Percentiles rank a stretch among this genome's conserved stretches.
phyloP scores from a whole-genome alignment of 1,140 invertebrate genomes.

The Orchesella cincta region DNA sequence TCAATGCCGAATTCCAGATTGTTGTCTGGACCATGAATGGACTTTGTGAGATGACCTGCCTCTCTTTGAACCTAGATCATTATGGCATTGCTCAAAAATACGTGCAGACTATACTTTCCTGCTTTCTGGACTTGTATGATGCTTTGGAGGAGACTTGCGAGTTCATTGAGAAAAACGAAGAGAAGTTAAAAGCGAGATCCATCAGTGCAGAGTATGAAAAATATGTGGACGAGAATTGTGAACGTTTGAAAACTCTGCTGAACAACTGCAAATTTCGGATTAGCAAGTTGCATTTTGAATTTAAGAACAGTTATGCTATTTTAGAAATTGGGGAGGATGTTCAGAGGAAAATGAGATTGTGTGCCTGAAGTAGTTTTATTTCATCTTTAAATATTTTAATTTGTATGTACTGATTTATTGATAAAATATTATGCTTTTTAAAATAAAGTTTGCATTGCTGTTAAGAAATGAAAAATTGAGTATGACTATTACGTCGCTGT shows the following conservation, averaged over 20 bases:
- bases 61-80: neutral
- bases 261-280: neutral
- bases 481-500: too few species aligned
- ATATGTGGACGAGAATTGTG: neutral
- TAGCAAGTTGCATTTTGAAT: neutral
- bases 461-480: too few species aligned
- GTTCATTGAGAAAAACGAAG: neutral
- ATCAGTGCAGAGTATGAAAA: neutral
- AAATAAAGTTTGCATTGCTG: too few species aligned
- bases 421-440: too few species aligned
- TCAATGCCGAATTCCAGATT: neutral
- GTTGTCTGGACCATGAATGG: neutral
- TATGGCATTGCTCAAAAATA: neutral
- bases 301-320: neutral
- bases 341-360: too few species aligned
- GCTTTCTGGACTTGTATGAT: conserved; percentile 1
- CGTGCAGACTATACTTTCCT: neutral
- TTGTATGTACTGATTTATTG: too few species aligned
- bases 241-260: neutral
- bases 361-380: too few species aligned
- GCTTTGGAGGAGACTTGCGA: neutral
- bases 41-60: neutral
- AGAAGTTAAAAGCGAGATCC: neutral
- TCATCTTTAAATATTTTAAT: too few species aligned
- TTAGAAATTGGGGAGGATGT: neutral